These are phyloP conservation scores for Agonopterix subpropinquella DNA, from an alignment of 2,888 invertebrate genomes.

Conservation along the genomic window DNA sequence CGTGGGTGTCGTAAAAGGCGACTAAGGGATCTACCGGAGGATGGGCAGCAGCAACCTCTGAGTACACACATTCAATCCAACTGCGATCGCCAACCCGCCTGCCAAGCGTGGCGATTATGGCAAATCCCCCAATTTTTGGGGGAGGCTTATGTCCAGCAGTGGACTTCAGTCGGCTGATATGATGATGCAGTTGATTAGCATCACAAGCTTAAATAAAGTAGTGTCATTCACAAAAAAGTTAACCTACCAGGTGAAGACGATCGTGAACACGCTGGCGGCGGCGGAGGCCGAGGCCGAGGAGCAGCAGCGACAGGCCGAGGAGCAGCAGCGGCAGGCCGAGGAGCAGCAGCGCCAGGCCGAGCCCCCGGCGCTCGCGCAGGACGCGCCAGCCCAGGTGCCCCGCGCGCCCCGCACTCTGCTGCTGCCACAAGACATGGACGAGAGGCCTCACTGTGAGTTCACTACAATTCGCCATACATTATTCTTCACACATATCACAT, in stretches of 20 bases:
- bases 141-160: too few relatives aligned
- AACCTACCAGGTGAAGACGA: slow-evolving; percentile 54
- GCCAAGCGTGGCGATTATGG: too few relatives aligned
- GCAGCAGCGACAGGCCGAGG: slow-evolving; percentile 32
- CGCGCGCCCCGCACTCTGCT: slow-evolving; percentile 73
- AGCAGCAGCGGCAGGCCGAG: slow-evolving; percentile 38
- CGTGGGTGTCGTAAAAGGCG: too few relatives aligned
- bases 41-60: too few relatives aligned
- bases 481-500: too few relatives aligned
- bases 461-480: background rate
- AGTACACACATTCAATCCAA: too few relatives aligned
- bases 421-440: slow-evolving; percentile 76
- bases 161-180: too few relatives aligned
- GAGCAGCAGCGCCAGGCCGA: slow-evolving; percentile 33
- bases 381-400: slow-evolving; percentile 54
- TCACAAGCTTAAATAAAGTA: background rate
- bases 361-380: slow-evolving; percentile 39
- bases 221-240: background rate
- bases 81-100: too few relatives aligned
- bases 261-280: slow-evolving; percentile 64
- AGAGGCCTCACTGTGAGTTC: slow-evolving; percentile 86
- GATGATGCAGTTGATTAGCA: too few relatives aligned
- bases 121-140: too few relatives aligned
- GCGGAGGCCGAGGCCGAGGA: slow-evolving; percentile 51
- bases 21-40: too few relatives aligned